A percentile compares a stretch with the other conserved stretches of the same genome.
Conservation (phyloP, 1,140 invertebrate genomes). For the Drosophila rufa region DNA sequence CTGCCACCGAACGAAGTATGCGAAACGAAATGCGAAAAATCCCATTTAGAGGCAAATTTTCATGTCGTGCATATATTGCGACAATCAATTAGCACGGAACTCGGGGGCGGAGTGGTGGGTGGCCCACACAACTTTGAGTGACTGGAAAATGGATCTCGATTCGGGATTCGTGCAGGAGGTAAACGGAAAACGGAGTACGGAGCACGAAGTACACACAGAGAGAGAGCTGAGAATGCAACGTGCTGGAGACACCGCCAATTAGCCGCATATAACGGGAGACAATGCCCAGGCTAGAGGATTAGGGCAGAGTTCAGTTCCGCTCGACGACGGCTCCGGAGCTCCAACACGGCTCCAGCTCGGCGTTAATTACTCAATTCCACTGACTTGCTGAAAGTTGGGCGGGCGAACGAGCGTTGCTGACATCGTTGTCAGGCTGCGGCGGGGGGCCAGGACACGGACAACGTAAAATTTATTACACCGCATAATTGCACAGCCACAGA, state of each 20-base stretch:
- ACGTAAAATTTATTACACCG: constrained; percentile 81
- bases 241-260: constrained; percentile 69
- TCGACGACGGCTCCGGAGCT: neutral
- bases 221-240: constrained; percentile 23
- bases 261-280: constrained; percentile 75
- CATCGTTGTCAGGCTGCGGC: constrained; percentile 39
- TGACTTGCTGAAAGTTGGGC: constrained; percentile 61
- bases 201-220: neutral
- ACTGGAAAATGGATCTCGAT: constrained; percentile 42
- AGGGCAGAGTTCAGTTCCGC: constrained; percentile 43
- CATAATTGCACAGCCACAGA: constrained; percentile 82
- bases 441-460: constrained; percentile 62
- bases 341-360: constrained; percentile 13
- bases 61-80: constrained; percentile 53
- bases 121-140: constrained; percentile 19
- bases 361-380: constrained; percentile 81
- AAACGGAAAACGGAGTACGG: neutral
- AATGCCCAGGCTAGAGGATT: constrained; percentile 66
- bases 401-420: constrained; percentile 53
- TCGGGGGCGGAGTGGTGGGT: neutral
- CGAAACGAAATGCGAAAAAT: constrained; percentile 44
- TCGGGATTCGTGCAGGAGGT: constrained; percentile 17
- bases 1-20: constrained; percentile 23
- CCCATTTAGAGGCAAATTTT: constrained; percentile 49
- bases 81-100: constrained; percentile 53